Evolutionary conservation across 2,797 vertebrate species (phyloP), one percentile per base, ranked within the genome.

Genomic region (Esox lucius): DNA sequence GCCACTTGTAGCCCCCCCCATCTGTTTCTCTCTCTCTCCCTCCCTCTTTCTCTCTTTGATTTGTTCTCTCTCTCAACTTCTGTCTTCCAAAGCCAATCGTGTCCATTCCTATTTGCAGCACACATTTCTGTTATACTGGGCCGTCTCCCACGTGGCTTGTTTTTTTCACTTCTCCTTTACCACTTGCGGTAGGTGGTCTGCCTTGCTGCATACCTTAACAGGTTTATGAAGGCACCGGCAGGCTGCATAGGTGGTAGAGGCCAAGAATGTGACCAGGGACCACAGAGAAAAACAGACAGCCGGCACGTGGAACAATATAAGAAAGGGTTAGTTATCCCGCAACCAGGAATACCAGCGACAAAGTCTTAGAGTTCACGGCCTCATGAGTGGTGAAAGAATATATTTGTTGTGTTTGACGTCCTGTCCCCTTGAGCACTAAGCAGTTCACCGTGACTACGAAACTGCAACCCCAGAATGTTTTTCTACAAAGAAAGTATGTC

Each of bases 181-280:
- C 15, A 9, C 75, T 19, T 73, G 72, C 49, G 39, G 70, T 78
- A 75, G 77, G 73, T 75, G 77, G 70, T 71, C 74, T 22, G 26
- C 64, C 1, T 8, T 7, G 16, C 28, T n/a, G 28, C 70, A 74
- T 75, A 74, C 68, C 53, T 70, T 48, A 49, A 51, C 73, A 74
- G 76, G 70, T 81, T 78, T 78, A 70, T 56, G 67, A 65, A 71
- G 46, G 42, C 74, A 70, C 70, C 22, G 11, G 22, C 9, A 11
- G 56, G 56, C 65, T 64, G 62, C 62, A 19, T 16, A 33, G 65
- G 65, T 68, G 33, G 33, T 77, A 74, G 28, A 51, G 75, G 35
- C n/a, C 61, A 70, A 65, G 74, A 78, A 62, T 61, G 59, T 72
- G 76, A 75, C 68, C 33, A 75, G 49, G n/a, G 67, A 77, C 70